Percentiles rank a stretch among this genome's conserved stretches.
Evolutionary conservation across 2,113 vertebrate genomes (phyloP).

Genomic region (Acinonyx jubatus): DNA sequence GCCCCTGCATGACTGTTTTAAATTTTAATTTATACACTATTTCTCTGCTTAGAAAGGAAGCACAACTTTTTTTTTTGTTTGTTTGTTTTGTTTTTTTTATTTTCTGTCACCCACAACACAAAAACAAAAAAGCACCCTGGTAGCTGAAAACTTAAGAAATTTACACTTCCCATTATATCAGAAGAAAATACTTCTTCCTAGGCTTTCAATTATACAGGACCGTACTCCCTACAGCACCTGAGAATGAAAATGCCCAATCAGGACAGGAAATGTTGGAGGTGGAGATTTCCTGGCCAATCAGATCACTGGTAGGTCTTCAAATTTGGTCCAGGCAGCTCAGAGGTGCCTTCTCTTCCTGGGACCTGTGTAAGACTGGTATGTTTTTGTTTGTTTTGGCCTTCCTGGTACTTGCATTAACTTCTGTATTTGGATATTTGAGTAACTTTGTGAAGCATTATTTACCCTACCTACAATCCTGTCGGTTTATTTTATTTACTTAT

Average conservation of each 20-base stretch:
- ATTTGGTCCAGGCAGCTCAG: background rate
- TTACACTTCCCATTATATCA: background rate
- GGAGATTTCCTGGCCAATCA: background rate
- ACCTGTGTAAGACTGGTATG: background rate
- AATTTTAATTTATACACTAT: background rate
- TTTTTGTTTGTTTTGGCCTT: background rate
- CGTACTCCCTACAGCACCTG: background rate
- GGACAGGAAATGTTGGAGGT: background rate
- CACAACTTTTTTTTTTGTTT: background rate
- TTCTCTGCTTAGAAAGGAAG: background rate
- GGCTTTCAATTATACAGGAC: background rate
- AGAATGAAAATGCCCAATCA: background rate
- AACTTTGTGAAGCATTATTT: conserved; percentile 53
- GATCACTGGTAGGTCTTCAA: background rate
- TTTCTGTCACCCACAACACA: background rate
- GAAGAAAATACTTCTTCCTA: background rate
- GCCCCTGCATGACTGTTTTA: background rate
- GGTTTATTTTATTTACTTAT: conserved; percentile 14
- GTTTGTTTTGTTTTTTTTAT: background rate
- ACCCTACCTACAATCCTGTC: background rate
- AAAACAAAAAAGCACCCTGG: background rate
- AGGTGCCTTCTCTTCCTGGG: background rate
- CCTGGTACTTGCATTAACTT: conserved; percentile 16
- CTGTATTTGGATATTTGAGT: background rate
- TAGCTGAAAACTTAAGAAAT: background rate